Conservation (phyloP, 2,113 vertebrate genomes). For the Periophthalmodon schlosseri region DNA sequence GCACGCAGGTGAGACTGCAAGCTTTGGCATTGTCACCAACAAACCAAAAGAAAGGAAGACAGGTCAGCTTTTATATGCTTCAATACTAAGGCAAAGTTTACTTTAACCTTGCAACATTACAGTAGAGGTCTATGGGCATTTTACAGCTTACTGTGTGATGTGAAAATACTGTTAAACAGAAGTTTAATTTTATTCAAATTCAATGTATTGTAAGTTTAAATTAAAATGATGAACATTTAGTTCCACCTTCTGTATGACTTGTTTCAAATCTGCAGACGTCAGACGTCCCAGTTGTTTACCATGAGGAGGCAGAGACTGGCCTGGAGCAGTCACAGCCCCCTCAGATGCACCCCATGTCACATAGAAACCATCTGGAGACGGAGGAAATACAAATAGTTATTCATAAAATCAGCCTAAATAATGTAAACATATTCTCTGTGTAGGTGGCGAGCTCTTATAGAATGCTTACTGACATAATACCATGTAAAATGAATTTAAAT, state of each 20-base stretch:
- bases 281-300: constrained; percentile 88
- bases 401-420: not conserved
- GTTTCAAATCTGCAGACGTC: constrained; percentile 83
- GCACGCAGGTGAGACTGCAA: constrained; percentile 13
- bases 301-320: constrained; percentile 86
- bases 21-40: not conserved
- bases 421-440: not conserved
- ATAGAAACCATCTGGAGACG: constrained; percentile 85
- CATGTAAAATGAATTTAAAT: not conserved
- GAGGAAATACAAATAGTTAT: constrained; percentile 11
- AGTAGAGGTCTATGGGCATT: not conserved
- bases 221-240: not conserved
- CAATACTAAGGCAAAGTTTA: not conserved
- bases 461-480: not conserved
- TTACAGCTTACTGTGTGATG: not conserved
- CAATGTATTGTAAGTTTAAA: too few species aligned
- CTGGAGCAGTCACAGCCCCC: constrained; percentile 71
- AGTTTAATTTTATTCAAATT: not conserved
- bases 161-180: not conserved
- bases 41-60: not conserved
- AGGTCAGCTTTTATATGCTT: not conserved
- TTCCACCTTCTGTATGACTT: constrained; percentile 91
- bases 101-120: not conserved
- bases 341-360: constrained; percentile 89
- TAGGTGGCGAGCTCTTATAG: not conserved